Base-by-base conservation (phyloP, 2,113 vertebrate genomes). In the Anguilla japonica region DNA sequence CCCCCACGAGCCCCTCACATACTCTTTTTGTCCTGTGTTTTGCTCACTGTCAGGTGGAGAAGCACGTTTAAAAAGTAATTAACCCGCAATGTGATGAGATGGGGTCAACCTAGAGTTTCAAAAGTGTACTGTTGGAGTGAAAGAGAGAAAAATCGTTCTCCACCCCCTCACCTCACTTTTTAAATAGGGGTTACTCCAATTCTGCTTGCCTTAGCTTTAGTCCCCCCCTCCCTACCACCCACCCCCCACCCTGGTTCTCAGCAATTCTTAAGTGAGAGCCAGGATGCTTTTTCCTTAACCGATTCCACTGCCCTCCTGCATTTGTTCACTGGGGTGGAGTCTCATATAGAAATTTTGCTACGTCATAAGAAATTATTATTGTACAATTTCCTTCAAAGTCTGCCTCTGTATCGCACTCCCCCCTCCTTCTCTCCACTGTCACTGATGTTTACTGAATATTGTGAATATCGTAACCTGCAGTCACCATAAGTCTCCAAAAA, bases 51-150 rank as follows among this genome's bases (percentile, higher is more conserved):
- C 40, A 57, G 60, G 43, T 83, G n/a, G 43, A 87, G 63, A 80
- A 50, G n/a, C 63, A 57, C 26, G 57, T 57, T 29, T 81, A 53
- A 87, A 87, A 87, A 67, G 67, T 87, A 87, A 87, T 87, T 87
- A 87, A 46, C 81, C 81, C 43, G 83, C 67, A 78, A 39, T 60
- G 63, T 41, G 46, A 60, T 87, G 85, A 75, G 81, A 46, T 63
- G 22, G 40, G 13, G 81, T 40, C 18, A 34, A 79, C 80, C 56
- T 29, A 41, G 56, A 41, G 56, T 43, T 50, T n/a, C 2, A 6
- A 53, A 41, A 78, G 81, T 50, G 67, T 60, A 83, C 15, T 29
- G 80, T 34, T 41, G n/a, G 39, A 82, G 85, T 81, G 71, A 83
- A 34, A 82, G 29, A 56, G 34, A 53, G 41, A 50, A 85, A 41